A percentile compares a stretch with the other conserved stretches of the same genome.
Conservation (phyloP, 1,140 invertebrate genomes). For the Nasonia longicornis region DNA sequence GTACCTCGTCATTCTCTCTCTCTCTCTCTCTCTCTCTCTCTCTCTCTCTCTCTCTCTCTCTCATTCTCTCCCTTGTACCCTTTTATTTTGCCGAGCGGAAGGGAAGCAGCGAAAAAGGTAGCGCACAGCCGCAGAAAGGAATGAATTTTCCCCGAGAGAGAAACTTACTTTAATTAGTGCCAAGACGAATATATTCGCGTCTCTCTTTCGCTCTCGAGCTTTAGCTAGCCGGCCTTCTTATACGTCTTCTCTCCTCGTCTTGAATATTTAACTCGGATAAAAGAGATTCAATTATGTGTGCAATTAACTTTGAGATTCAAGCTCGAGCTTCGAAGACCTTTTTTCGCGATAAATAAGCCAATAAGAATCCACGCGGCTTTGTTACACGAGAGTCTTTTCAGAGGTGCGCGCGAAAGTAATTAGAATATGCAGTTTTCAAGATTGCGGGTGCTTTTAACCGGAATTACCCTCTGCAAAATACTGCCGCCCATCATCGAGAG, state of each 20-base stretch:
- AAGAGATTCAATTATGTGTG: slow-evolving; percentile 44
- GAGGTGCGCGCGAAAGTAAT: background rate
- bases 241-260: background rate
- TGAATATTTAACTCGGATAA: slow-evolving; percentile 40
- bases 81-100: slow-evolving; percentile 43
- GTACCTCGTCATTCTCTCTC: slow-evolving; percentile 46
- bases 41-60: slow-evolving; percentile 13
- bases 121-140: slow-evolving; percentile 37
- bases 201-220: background rate
- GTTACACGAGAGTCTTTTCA: background rate
- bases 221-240: background rate
- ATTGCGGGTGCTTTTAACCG: too few relatives aligned
- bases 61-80: background rate
- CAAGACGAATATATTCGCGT: slow-evolving; percentile 30
- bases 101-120: slow-evolving; percentile 50
- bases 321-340: slow-evolving; percentile 18
- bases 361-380: background rate
- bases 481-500: background rate
- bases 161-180: slow-evolving; percentile 44
- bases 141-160: slow-evolving; percentile 42
- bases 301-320: slow-evolving; percentile 41
- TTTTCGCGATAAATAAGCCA: slow-evolving; percentile 35
- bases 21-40: slow-evolving; percentile 15
- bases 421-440: background rate
- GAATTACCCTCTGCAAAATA: background rate